These are phyloP conservation scores for Drymodes brunneopygia DNA, from an alignment of 2,113 vertebrate species.

Conservation along the genomic window DNA sequence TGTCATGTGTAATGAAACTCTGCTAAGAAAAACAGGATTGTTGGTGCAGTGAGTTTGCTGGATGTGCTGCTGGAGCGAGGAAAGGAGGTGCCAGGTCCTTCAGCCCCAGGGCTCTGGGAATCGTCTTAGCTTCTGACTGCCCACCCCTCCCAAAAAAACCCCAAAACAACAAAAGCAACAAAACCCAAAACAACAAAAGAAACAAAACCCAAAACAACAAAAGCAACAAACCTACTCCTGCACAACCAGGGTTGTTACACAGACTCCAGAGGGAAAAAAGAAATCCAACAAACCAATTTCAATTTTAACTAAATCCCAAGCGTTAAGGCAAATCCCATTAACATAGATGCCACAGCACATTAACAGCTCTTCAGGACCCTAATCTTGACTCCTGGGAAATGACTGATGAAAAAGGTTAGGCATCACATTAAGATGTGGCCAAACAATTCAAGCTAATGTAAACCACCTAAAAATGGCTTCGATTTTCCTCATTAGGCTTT, in stretches of 20 bases:
- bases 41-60: background rate
- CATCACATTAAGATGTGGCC: background rate
- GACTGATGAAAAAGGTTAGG: background rate
- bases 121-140: background rate
- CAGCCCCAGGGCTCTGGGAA: background rate
- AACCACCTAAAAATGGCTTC: background rate
- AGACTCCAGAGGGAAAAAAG: background rate
- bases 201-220: background rate
- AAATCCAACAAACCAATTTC: background rate
- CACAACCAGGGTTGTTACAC: background rate
- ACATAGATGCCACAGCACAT: background rate
- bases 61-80: background rate
- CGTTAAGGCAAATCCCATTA: background rate
- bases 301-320: slow-evolving; percentile 11
- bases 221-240: background rate
- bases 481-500: background rate
- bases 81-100: background rate
- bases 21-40: background rate
- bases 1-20: background rate
- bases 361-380: background rate
- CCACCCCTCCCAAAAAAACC: background rate
- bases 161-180: background rate
- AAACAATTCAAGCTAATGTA: background rate
- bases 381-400: background rate
- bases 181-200: background rate